Conservation (phyloP, 2,888 invertebrate species). For the Meandrusa payeni region DNA sequence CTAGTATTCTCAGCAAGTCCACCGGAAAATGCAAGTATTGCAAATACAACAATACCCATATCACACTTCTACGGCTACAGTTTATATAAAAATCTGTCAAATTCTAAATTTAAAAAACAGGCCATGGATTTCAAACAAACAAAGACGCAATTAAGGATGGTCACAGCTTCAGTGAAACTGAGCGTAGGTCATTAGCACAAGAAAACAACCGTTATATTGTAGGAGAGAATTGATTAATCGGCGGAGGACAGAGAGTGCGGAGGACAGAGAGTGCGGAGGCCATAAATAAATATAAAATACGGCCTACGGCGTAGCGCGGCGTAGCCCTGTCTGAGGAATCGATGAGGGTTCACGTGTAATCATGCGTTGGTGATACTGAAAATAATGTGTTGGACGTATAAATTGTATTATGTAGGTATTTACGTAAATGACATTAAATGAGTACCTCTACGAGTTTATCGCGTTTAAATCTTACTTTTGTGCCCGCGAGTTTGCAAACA, state of each 20-base stretch:
- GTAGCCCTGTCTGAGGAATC: not conserved
- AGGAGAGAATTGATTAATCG: slow-evolving; percentile 58
- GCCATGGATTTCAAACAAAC: not conserved
- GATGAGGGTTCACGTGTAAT: slow-evolving; percentile 3
- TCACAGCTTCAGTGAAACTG: not conserved
- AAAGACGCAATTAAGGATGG: slow-evolving; percentile 5
- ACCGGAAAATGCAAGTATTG: too few species aligned
- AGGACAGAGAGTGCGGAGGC: slow-evolving; percentile 37
- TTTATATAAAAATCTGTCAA: too few species aligned
- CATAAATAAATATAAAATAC: slow-evolving; percentile 64
- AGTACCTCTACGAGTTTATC: too few species aligned
- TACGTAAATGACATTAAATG: too few species aligned
- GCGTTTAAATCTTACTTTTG: too few species aligned
- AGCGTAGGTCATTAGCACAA: slow-evolving; percentile 51
- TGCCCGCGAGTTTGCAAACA: too few species aligned
- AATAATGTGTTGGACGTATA: too few species aligned
- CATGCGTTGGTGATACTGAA: not conserved
- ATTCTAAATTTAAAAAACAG: too few species aligned
- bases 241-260: slow-evolving; percentile 40
- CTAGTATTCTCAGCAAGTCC: too few species aligned
- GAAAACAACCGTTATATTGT: slow-evolving; percentile 55
- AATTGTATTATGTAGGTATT: too few species aligned
- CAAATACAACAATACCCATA: too few species aligned
- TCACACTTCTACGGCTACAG: too few species aligned
- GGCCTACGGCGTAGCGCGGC: slow-evolving; percentile 28